Base-by-base conservation (phyloP, 2,888 invertebrate genomes). In the Drosophila paranaensis region DNA sequence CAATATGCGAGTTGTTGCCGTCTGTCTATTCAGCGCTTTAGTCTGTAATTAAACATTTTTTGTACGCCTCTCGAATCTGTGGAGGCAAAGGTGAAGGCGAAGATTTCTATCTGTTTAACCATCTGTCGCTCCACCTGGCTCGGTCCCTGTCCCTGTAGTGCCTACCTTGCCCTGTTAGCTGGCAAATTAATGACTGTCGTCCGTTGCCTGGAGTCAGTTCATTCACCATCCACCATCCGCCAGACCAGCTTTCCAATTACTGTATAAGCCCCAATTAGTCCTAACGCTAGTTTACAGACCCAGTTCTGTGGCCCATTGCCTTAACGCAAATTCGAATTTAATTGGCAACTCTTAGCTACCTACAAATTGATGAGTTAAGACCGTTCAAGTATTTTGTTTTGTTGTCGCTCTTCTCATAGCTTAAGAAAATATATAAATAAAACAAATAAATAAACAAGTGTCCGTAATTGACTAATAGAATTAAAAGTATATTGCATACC, bases 31-130 rank as follows among this genome's bases (percentile, higher is more conserved):
- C 66, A 66, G 43, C 56, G 63, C 55, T 71, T 73, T 66, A 60
- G 66, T 53, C 66, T 84, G 82, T 82, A 82, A 82, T 82, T 82
- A 88, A 82, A 88, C 82, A 77, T 77, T 71, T 87, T 88, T 89
- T 68, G 25, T 48, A 42, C 57, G 45, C 66, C 66, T 57, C 35
- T 39, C 45, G 53, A 62, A 71, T 76, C 70, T 60, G 62, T 65
- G 37, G 50, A 48, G 51, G 65, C 39, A 70, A 75, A 79, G 76
- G 76, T 77, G 65, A 77, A 60, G 35, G 37, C 56, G 20, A 72
- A 77, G 76, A 79, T 70, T 60, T 79, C 56, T 60, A 79, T 79
- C 61, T 60, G 53, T 45, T 43, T 50, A 51, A 48, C 48, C 48
- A 25, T n/a, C 40, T 30, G 39, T 51, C 61, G 46, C 37, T 54